A percentile compares a stretch with the other conserved stretches of the same genome.
phyloP scores from a whole-genome alignment of 2,113 vertebrate genomes.

The Oxyura jamaicensis region DNA sequence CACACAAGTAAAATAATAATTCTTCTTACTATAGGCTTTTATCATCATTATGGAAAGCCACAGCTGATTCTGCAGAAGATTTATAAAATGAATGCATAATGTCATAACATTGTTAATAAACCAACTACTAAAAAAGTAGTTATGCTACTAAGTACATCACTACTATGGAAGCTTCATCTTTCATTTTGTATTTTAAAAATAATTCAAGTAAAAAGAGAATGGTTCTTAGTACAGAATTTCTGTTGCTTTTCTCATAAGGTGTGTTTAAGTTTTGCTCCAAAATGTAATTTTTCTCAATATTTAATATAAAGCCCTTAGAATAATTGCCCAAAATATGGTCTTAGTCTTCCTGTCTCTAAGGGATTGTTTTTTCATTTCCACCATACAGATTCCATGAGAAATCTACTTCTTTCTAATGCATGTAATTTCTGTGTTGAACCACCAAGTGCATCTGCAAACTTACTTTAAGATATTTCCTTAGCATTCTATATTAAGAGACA shows the following conservation, averaged over 20 bases:
- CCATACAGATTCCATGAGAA: background rate
- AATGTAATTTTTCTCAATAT: background rate
- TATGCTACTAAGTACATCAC: background rate
- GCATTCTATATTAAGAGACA: background rate
- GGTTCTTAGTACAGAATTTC: background rate
- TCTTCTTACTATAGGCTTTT: background rate
- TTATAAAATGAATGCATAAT: background rate
- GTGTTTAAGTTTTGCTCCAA: background rate
- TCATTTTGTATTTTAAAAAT: background rate
- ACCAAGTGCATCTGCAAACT: background rate
- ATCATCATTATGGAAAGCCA: background rate
- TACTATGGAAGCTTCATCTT: background rate
- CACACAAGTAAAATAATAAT: background rate
- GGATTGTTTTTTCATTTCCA: background rate
- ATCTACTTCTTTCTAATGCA: background rate
- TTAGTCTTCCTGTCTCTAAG: background rate
- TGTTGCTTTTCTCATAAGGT: background rate
- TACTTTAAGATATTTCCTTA: background rate
- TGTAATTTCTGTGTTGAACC: background rate
- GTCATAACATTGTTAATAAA: background rate
- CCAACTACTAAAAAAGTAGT: background rate
- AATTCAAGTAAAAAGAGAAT: background rate
- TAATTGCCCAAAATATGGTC: background rate
- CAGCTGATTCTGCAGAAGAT: background rate
- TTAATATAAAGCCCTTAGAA: background rate